These are phyloP conservation scores for Masticophis lateralis DNA, from an alignment of 2,797 vertebrate genomes.

Conservation along the genomic window DNA sequence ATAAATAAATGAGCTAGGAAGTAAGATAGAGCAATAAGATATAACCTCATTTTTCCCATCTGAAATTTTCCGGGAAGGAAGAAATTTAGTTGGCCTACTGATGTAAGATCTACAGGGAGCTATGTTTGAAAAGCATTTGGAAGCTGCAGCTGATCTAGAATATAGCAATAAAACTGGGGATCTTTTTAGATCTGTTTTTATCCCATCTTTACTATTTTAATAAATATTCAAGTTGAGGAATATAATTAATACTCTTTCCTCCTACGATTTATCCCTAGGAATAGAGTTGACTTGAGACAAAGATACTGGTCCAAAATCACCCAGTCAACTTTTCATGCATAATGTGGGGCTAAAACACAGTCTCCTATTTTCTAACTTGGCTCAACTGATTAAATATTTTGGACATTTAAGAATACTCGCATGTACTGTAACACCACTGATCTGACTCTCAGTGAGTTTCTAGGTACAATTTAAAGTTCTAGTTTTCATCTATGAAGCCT, in stretches of 20 bases:
- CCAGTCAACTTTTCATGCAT: neutral
- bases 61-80: neutral
- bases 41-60: neutral
- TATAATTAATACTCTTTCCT: neutral
- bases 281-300: neutral
- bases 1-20: neutral
- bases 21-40: neutral
- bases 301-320: neutral
- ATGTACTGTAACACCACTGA: neutral
- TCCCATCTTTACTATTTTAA: neutral
- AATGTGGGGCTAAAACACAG: neutral
- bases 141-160: neutral
- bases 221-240: neutral
- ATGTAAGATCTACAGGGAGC: neutral
- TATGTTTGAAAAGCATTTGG: neutral
- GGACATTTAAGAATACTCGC: neutral
- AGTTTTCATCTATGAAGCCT: neutral
- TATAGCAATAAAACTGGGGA: neutral
- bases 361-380: neutral
- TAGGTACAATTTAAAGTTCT: neutral
- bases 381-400: neutral
- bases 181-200: neutral
- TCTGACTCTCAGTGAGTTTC: neutral
- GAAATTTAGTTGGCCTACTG: neutral
- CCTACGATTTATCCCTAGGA: neutral